Conservation (phyloP, 2,797 vertebrate species). For the Danio jaintianensis region DNA sequence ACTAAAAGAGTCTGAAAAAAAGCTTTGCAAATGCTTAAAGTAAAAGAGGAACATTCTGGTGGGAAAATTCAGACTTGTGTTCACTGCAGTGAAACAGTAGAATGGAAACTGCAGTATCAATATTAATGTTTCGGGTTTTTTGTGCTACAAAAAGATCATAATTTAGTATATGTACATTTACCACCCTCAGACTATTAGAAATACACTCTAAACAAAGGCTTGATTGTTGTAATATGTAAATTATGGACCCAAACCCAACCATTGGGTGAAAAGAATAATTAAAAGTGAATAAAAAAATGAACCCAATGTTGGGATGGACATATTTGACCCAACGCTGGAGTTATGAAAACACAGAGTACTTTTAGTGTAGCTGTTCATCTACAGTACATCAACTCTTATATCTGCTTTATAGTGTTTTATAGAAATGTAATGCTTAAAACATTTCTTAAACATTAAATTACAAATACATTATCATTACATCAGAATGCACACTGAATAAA, state of each 20-base stretch:
- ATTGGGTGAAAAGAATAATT: too few species aligned
- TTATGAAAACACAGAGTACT: too few species aligned
- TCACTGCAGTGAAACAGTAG: not conserved
- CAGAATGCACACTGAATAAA: too few species aligned
- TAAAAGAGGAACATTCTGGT: conserved; percentile 3
- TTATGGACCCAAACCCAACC: too few species aligned
- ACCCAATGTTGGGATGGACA: too few species aligned
- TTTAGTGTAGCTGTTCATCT: too few species aligned
- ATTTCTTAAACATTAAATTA: conserved; percentile 87
- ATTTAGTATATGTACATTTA: conserved; percentile 9
- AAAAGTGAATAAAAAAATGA: too few species aligned
- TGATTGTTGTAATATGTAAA: too few species aligned
- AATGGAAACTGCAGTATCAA: not conserved
- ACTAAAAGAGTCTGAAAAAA: conserved; percentile 25
- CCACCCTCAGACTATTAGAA: not conserved
- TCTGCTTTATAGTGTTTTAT: conserved; percentile 80
- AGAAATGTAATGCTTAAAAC: conserved; percentile 80
- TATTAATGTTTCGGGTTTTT: not conserved
- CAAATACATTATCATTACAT: conserved; percentile 82
- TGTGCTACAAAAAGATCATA: not conserved
- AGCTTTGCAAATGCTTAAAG: conserved; percentile 1
- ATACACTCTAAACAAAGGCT: too few species aligned
- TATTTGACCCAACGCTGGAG: too few species aligned
- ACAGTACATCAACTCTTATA: too few species aligned
- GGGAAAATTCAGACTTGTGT: conserved; percentile 9